Evolutionary conservation across 1,140 invertebrate genomes (phyloP), one percentile per base, ranked within the genome.

Genomic region (Drosophila kurseongensis): DNA sequence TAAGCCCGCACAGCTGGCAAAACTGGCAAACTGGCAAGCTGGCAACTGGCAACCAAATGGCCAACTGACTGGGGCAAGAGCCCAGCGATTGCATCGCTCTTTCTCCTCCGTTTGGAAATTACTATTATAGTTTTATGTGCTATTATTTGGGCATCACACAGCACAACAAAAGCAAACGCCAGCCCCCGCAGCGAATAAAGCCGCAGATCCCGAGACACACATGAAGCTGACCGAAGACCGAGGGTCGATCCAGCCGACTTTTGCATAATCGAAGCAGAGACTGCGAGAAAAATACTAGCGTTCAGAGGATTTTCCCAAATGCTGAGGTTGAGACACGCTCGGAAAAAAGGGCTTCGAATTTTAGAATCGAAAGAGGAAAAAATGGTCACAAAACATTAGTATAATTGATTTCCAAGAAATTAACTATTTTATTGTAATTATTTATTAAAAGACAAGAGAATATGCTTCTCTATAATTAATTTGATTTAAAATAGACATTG

Each of bases 51-150:
- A 32, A 51, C 50, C 42, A 41, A 66, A 38, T 13, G 47, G 47
- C 27, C 27, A 42, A 50, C 36, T 50, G 57, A 56, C 62, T 61
- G 63, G 74, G 48, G 69, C 69, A 38, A 57, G 40, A 32, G 18
- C 48, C 48, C 45, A 69, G 69, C 82, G 83, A 86, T 86, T 86
- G 83, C 83, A 86, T 86, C 83, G 63, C 83, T 86, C 83, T 86
- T 86, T 86, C 83, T 86, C 84, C 83, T 68, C 84, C 83, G 67
- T 88, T 86, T 86, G 83, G 80, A 86, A 86, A 86, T 86, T 83
- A 86, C 84, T 86, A 89, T 89, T 89, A 89, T 89, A 89, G 85
- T 89, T 89, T 89, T 89, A 89, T 89, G 84, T 89, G 84, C 84
- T 89, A 89, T 89, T 89, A 89, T 89, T 89, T 89, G 84, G 80